Evolutionary conservation across 2,888 invertebrate genomes (phyloP).

Genomic region (Reticulitermes lucifugus): DNA sequence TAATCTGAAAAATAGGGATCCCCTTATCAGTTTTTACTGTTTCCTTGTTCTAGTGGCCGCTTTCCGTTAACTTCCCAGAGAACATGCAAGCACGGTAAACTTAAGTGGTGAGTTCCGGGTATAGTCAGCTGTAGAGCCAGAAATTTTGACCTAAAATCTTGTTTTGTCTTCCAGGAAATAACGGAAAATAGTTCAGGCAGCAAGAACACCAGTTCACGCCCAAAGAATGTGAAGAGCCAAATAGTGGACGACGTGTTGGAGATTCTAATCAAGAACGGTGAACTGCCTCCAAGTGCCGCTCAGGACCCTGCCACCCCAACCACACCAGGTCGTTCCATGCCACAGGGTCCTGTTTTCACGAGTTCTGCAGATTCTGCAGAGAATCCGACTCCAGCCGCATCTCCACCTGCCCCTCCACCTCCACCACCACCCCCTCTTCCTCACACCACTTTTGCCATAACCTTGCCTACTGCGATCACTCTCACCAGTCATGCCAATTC

Average conservation of each 20-base stretch:
- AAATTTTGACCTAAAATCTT: too few species aligned
- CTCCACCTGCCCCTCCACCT: constrained; percentile 57
- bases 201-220: constrained; percentile 29
- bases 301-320: constrained; percentile 74
- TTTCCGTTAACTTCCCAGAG: too few species aligned
- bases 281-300: constrained; percentile 89
- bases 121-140: too few species aligned
- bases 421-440: constrained; percentile 64
- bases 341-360: constrained; percentile 62
- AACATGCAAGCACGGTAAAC: too few species aligned
- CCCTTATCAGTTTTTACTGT: too few species aligned
- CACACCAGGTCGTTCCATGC: constrained; percentile 64
- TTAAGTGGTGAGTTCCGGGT: too few species aligned
- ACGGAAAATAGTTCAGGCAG: not conserved
- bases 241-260: constrained; percentile 93
- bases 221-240: constrained; percentile 73
- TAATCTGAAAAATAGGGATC: too few species aligned
- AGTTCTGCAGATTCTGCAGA: constrained; percentile 57
- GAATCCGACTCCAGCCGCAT: constrained; percentile 52
- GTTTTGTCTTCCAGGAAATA: not conserved
- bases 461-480: constrained; percentile 57
- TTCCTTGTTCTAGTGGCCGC: too few species aligned
- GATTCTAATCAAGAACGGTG: constrained; percentile 93
- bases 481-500: constrained; percentile 45
- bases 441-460: constrained; percentile 57